A percentile compares a stretch with the other conserved stretches of the same genome.
Evolutionary conservation across 2,888 invertebrate species (phyloP).

Genomic region (Hirudinaria manillensis): DNA sequence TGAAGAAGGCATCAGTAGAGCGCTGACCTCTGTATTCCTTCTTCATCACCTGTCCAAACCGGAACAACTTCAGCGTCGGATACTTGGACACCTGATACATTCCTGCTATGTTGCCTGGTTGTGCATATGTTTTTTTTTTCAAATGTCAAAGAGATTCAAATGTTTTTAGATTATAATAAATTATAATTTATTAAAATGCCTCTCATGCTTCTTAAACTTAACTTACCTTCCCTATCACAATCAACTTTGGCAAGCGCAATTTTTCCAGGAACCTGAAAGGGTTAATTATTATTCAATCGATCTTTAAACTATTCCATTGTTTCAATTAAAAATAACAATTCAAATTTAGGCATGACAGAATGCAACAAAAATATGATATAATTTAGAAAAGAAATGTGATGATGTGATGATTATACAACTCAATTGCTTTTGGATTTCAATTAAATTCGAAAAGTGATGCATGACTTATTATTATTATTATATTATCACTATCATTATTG

Average conservation of each 20-base stretch:
- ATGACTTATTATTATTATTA: too few relatives aligned
- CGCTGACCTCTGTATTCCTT: conserved; percentile 69
- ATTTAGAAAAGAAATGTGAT: too few relatives aligned
- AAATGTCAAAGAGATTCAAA: neutral
- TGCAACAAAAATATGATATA: too few relatives aligned
- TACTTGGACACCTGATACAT: conserved; percentile 95
- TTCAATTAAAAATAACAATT: too few relatives aligned
- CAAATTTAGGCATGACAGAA: too few relatives aligned
- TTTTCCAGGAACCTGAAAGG: conserved; percentile 61
- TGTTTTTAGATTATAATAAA: neutral
- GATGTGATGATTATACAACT: neutral
- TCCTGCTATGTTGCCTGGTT: conserved; percentile 67
- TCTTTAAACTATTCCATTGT: too few relatives aligned
- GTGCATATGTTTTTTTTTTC: too few relatives aligned
- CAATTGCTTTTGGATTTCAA: too few relatives aligned
- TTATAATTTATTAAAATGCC: neutral
- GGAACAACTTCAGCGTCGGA: conserved; percentile 89
- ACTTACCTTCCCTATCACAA: conserved; percentile 80
- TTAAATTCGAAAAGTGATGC: too few relatives aligned
- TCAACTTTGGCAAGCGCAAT: conserved; percentile 94
- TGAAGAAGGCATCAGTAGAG: conserved; percentile 80
- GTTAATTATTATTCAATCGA: conserved; percentile 30
- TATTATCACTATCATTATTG: too few relatives aligned
- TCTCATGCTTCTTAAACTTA: neutral
- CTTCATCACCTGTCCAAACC: conserved; percentile 58